These are phyloP conservation scores for Oenanthe melanoleuca DNA, from an alignment of 2,113 vertebrate genomes.

Conservation along the genomic window DNA sequence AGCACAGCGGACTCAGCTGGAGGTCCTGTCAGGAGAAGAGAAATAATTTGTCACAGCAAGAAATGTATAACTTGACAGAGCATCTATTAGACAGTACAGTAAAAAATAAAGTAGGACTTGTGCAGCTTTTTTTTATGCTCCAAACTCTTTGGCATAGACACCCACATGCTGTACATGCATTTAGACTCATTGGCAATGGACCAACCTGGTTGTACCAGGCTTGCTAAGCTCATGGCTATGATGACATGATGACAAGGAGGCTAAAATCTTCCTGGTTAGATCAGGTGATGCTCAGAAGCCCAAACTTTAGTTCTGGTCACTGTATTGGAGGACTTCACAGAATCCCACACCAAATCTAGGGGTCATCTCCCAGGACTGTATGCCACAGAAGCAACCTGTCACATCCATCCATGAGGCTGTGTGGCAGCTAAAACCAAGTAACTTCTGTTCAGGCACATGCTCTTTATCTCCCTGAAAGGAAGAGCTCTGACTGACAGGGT, in stretches of 20 bases:
- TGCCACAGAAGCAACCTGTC: not conserved
- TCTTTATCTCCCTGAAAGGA: constrained; percentile 59
- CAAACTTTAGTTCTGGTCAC: not conserved
- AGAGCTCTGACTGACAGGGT: constrained; percentile 52
- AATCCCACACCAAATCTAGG: not conserved
- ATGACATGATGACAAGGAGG: not conserved
- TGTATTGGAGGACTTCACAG: not conserved
- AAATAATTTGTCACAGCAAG: constrained; percentile 80
- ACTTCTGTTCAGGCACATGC: constrained; percentile 5
- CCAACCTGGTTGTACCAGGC: not conserved
- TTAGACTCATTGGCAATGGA: not conserved
- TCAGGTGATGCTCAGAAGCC: accelerated
- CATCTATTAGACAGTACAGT: constrained; percentile 66
- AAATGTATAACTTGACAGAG: constrained; percentile 59
- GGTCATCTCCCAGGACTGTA: not conserved
- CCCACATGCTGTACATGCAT: not conserved
- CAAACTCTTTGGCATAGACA: not conserved
- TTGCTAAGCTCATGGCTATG: not conserved
- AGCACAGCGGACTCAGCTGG: constrained; percentile 78
- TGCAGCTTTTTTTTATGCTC: constrained; percentile 39
- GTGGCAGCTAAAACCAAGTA: constrained; percentile 26
- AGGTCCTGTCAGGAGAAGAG: constrained; percentile 76
- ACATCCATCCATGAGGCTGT: not conserved
- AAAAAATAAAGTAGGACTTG: constrained; percentile 42
- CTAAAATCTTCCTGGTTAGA: not conserved